Evolutionary conservation across 2,797 vertebrate species (phyloP).

Genomic region (Aldrovandia affinis): DNA sequence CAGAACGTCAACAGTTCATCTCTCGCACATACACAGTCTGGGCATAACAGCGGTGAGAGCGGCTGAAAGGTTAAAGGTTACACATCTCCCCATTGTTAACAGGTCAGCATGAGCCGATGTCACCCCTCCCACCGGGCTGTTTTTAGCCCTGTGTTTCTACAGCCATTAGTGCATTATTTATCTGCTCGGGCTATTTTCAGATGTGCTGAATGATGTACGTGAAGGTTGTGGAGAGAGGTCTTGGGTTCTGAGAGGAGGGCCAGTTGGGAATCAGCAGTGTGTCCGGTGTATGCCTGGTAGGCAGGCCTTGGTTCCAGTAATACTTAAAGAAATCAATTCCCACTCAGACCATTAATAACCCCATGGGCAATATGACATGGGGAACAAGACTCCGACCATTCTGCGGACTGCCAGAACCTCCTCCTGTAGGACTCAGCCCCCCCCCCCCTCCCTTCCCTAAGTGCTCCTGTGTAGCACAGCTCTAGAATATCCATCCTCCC

Average conservation of each 20-base stretch:
- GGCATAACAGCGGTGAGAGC: background rate
- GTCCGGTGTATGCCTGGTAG: conserved; percentile 7
- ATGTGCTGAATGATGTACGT: background rate
- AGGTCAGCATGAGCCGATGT: background rate
- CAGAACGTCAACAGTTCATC: background rate
- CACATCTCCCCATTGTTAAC: background rate
- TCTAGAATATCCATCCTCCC: background rate
- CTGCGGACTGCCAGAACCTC: background rate
- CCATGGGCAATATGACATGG: background rate
- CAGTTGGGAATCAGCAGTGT: background rate
- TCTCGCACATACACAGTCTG: background rate
- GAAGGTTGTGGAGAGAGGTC: conserved; percentile 7
- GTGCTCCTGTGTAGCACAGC: background rate
- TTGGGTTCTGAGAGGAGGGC: background rate
- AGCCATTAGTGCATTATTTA: conserved; percentile 25
- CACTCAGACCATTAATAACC: conserved; percentile 18
- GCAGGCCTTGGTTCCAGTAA: conserved; percentile 19
- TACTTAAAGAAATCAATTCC: conserved; percentile 14
- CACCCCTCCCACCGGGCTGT: background rate
- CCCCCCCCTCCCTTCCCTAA: background rate
- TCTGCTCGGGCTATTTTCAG: background rate
- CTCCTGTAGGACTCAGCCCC: background rate
- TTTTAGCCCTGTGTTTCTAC: conserved; percentile 8
- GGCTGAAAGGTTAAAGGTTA: background rate
- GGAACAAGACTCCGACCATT: background rate